phyloP scores from a whole-genome alignment of 2,797 vertebrate genomes.

The Triplophysa yarkandensis region DNA sequence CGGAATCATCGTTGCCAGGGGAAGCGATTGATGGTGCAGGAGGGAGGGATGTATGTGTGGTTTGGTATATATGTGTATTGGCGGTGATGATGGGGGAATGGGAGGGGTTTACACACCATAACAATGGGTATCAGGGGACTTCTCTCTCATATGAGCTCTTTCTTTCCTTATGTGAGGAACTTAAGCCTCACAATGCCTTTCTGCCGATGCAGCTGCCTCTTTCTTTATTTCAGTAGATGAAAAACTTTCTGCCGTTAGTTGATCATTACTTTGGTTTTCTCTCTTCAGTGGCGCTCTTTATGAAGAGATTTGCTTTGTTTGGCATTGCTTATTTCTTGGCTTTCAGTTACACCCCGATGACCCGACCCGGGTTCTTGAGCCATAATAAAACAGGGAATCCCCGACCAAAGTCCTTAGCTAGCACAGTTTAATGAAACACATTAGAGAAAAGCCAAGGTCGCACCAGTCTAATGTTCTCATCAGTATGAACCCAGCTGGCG shows the following conservation, averaged over 20 bases:
- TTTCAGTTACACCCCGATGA: neutral
- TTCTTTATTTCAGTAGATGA: neutral
- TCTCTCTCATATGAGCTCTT: conserved; percentile 32
- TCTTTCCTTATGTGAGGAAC: conserved; percentile 43
- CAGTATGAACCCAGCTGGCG: conserved; percentile 58
- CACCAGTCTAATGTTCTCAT: conserved; percentile 54
- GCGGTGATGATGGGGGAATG: conserved; percentile 23
- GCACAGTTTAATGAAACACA: conserved; percentile 45
- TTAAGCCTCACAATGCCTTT: conserved; percentile 17
- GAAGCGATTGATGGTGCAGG: conserved; percentile 36
- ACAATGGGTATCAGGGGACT: conserved; percentile 55
- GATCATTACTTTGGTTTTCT: neutral
- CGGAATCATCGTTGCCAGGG: conserved; percentile 57
- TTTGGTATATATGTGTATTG: conserved; percentile 30
- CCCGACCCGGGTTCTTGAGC: neutral
- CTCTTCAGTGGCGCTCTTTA: neutral
- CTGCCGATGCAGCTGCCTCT: conserved; percentile 4
- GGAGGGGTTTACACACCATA: conserved; percentile 49
- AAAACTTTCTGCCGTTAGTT: neutral
- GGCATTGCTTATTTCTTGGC: neutral
- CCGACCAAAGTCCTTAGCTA: conserved; percentile 6
- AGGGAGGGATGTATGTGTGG: conserved; percentile 29
- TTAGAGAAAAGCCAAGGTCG: conserved; percentile 25
- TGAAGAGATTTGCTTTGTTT: conserved; percentile 12
- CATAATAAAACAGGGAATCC: conserved; percentile 19